phyloP scores from a whole-genome alignment of 2,888 invertebrate species.

The Erpobdella octoculata region DNA sequence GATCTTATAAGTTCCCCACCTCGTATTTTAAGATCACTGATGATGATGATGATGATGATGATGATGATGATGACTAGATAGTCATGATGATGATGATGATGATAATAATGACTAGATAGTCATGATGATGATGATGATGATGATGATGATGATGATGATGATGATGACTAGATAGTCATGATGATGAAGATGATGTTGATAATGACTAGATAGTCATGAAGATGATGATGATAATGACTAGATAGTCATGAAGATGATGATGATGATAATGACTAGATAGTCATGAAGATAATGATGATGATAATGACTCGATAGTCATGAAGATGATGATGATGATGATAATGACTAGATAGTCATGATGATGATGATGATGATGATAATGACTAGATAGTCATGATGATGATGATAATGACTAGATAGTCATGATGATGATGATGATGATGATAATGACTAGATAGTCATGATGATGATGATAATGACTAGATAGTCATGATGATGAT shows the following conservation, averaged over 20 bases:
- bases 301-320: neutral
- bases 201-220: neutral
- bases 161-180: no score
- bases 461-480: neutral
- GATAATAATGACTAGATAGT: no score
- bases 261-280: neutral
- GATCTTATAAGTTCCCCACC: no score
- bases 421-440: conserved; percentile 1
- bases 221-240: neutral
- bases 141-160: neutral
- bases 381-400: neutral
- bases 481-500: no score
- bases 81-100: neutral
- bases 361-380: neutral
- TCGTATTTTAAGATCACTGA: no score
- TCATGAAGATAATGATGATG: neutral
- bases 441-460: neutral
- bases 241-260: neutral
- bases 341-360: neutral
- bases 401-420: neutral
- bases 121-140: neutral
- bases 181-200: neutral
- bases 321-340: neutral
- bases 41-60: conserved; percentile 3
- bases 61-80: neutral